Evolutionary conservation across 2,797 vertebrate species (phyloP).

Genomic region (Sparidentex hasta): DNA sequence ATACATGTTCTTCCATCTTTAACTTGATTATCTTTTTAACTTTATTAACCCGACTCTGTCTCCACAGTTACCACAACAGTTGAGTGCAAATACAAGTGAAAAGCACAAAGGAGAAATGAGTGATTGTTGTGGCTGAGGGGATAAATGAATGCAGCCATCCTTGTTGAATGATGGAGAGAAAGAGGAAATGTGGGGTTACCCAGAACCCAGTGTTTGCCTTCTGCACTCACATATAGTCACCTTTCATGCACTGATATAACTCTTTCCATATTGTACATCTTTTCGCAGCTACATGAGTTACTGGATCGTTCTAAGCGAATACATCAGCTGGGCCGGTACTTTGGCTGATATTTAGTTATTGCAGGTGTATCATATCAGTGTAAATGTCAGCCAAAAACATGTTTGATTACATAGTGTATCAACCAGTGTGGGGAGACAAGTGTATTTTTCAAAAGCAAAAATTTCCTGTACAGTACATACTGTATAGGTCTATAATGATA

Average conservation of each 20-base stretch:
- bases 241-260: constrained; percentile 15
- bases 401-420: neutral
- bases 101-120: constrained; percentile 10
- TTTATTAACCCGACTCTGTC: neutral
- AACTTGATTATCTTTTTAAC: neutral
- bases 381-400: neutral
- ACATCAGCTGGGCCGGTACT: neutral
- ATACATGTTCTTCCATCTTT: neutral
- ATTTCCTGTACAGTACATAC: neutral
- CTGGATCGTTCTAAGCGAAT: neutral
- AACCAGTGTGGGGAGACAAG: neutral
- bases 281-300: neutral
- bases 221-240: constrained; percentile 33
- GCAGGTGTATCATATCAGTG: neutral
- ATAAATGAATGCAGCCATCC: constrained; percentile 39
- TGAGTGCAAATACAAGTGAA: constrained; percentile 1
- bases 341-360: neutral
- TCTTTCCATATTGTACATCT: constrained; percentile 16
- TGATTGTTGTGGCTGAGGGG: constrained; percentile 9
- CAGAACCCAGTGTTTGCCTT: constrained; percentile 26
- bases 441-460: neutral
- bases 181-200: constrained; percentile 26
- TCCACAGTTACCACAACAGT: neutral
- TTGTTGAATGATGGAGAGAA: constrained; percentile 21
- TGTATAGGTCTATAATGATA: neutral